A percentile compares a stretch with the other conserved stretches of the same genome.
Conservation (phyloP, 92 coral and sea anemone genomes). For the Heliopora coerulea region DNA sequence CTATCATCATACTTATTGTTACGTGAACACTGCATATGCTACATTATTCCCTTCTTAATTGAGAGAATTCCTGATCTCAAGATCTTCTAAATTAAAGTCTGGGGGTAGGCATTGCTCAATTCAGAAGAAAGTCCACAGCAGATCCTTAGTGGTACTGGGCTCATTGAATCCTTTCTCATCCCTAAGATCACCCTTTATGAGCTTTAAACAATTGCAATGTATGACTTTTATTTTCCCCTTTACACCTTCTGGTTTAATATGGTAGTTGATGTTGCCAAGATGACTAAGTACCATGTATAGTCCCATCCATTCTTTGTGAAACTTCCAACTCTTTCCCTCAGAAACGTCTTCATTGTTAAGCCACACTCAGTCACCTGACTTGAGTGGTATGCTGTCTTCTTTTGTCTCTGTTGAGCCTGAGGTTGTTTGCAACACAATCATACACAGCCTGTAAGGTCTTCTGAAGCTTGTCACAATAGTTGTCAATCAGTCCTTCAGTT, state of each 20-base stretch:
- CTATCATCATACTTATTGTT: too few relatives aligned
- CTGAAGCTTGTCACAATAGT: conserved; percentile 19
- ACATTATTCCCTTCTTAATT: too few relatives aligned
- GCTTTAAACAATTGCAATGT: conserved; percentile 13
- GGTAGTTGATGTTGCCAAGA: conserved; percentile 6
- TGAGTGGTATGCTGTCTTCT: neutral
- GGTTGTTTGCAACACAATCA: neutral
- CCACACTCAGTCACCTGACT: conserved; percentile 34
- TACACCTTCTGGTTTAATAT: neutral
- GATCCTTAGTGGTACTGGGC: neutral
- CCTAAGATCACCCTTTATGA: neutral
- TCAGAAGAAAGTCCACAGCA: neutral
- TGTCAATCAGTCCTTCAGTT: neutral
- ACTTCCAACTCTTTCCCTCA: conserved; percentile 22
- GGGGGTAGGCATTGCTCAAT: neutral
- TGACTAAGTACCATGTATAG: neutral
- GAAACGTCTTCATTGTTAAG: conserved; percentile 8
- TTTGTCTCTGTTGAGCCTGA: neutral
- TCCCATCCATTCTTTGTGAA: conserved; percentile 30
- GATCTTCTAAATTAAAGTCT: neutral
- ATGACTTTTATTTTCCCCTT: neutral
- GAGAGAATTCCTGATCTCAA: too few relatives aligned
- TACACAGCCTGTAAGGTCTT: neutral
- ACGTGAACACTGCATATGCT: too few relatives aligned
- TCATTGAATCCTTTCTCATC: neutral